Evolutionary conservation across 2,113 vertebrate species (phyloP).

Genomic region (Callospermophilus lateralis): DNA sequence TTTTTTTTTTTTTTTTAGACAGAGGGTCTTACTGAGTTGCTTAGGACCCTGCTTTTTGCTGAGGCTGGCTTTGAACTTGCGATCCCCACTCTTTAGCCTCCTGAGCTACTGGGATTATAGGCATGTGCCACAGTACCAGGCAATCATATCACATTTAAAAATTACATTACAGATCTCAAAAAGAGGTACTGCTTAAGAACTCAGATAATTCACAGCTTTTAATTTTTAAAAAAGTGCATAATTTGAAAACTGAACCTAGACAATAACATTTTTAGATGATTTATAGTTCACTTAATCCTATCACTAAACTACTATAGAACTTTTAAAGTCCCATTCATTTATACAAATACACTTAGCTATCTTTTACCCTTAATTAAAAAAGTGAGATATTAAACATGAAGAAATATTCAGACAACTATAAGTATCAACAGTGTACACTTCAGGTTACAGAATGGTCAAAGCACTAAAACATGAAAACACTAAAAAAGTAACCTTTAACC

Average conservation of each 20-base stretch:
- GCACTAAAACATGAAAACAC: conserved; percentile 21
- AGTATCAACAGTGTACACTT: background rate
- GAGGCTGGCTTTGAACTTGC: too few relatives aligned
- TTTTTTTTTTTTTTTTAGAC: too few relatives aligned
- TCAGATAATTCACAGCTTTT: background rate
- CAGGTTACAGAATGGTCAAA: conserved; percentile 8
- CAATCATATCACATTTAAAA: background rate
- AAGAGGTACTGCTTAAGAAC: background rate
- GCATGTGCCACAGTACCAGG: too few relatives aligned
- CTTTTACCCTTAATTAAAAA: conserved; percentile 39
- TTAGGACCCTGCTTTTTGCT: too few relatives aligned
- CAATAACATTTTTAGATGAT: background rate
- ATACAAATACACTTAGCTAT: conserved; percentile 18
- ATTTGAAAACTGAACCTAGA: conserved; percentile 6
- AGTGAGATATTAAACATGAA: conserved; percentile 41
- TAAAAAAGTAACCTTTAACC: conserved; percentile 26
- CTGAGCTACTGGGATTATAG: too few relatives aligned
- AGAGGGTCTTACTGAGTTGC: too few relatives aligned
- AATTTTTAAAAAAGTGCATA: background rate
- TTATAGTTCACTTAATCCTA: conserved; percentile 3
- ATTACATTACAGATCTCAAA: conserved; percentile 41
- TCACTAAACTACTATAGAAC: background rate
- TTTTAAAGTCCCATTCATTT: conserved; percentile 17
- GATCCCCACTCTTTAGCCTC: too few relatives aligned
- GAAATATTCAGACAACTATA: background rate